phyloP scores from a whole-genome alignment of 2,797 vertebrate species.

The Apogon hyalosoma region DNA sequence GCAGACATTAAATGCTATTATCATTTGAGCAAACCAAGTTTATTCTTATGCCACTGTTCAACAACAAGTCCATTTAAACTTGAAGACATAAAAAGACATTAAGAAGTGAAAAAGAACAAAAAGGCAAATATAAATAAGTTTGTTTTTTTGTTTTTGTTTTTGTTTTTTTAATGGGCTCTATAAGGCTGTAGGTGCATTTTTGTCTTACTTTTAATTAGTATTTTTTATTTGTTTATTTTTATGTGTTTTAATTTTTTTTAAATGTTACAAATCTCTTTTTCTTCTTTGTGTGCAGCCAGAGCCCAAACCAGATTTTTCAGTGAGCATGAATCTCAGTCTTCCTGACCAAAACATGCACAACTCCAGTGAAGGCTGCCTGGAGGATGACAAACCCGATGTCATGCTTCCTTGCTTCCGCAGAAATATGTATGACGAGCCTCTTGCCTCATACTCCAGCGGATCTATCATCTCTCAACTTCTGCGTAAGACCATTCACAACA shows the following conservation, averaged over 20 bases:
- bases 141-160: background rate
- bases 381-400: constrained; percentile 78
- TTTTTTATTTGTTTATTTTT: constrained; percentile 2
- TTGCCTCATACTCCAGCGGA: constrained; percentile 73
- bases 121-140: background rate
- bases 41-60: constrained; percentile 13
- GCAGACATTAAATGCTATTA: background rate
- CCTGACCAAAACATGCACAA: constrained; percentile 79
- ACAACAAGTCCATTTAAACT: background rate
- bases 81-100: background rate
- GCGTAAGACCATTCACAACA: constrained; percentile 81
- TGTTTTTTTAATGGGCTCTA: background rate
- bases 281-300: constrained; percentile 23
- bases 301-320: constrained; percentile 6
- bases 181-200: background rate
- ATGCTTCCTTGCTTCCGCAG: constrained; percentile 83
- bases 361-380: constrained; percentile 73
- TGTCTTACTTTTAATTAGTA: background rate
- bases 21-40: background rate
- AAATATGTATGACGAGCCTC: constrained; percentile 79
- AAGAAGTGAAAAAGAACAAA: background rate
- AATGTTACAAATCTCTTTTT: constrained; percentile 31
- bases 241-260: constrained; percentile 55
- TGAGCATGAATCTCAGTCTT: constrained; percentile 84
- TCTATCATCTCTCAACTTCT: constrained; percentile 88